These are phyloP conservation scores for Notolepis coatsorum DNA, from an alignment of 2,797 vertebrate species.

Conservation along the genomic window DNA sequence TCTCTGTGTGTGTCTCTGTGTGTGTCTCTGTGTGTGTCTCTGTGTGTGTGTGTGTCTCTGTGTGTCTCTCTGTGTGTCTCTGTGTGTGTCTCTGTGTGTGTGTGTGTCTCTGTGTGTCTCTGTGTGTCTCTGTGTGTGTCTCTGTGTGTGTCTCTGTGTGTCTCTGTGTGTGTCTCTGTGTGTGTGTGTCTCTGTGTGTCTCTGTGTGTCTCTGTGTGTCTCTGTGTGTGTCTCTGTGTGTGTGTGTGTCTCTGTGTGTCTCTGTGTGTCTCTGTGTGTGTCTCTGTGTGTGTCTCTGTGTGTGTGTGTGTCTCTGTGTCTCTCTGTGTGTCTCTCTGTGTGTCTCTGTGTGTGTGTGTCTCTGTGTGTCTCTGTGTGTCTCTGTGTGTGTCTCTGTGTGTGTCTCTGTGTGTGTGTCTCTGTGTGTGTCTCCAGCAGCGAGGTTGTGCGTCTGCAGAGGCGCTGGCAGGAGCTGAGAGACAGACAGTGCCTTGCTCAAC, in stretches of 20 bases:
- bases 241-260: background rate
- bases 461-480: conserved; percentile 72
- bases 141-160: background rate
- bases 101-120: conserved; percentile 35
- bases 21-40: background rate
- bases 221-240: background rate
- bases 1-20: background rate
- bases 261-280: background rate
- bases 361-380: background rate
- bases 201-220: conserved; percentile 17
- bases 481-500: conserved; percentile 65
- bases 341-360: background rate
- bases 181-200: background rate
- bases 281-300: background rate
- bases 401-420: background rate
- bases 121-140: background rate
- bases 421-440: conserved; percentile 40
- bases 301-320: background rate
- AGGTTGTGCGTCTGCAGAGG: conserved; percentile 59
- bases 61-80: background rate
- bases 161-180: background rate
- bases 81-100: conserved; percentile 32
- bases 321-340: background rate
- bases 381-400: conserved; percentile 12
- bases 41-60: conserved; percentile 11